Conservation (phyloP, 2,888 invertebrate species). For the Euplagia quadripunctaria region DNA sequence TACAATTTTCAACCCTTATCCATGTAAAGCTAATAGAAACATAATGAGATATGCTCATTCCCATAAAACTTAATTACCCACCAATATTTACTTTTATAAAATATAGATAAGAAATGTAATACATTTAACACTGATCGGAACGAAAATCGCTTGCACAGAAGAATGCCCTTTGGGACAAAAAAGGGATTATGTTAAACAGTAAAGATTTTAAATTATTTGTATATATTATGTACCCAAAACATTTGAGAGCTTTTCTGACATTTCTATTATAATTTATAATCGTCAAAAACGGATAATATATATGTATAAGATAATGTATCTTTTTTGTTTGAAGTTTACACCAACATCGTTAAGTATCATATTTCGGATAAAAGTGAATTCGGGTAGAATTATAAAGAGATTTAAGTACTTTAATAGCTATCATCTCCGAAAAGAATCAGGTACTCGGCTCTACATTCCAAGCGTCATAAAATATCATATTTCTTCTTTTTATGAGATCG, state of each 20-base stretch:
- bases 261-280: slow-evolving; percentile 8
- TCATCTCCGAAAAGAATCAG: slow-evolving; percentile 48
- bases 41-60: too few relatives aligned
- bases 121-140: too few relatives aligned
- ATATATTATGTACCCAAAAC: not conserved
- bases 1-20: too few relatives aligned
- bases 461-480: slow-evolving; percentile 57
- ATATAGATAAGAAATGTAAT: too few relatives aligned
- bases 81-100: too few relatives aligned
- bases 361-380: slow-evolving; percentile 39
- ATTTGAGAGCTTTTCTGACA: slow-evolving; percentile 1
- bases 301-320: slow-evolving; percentile 4
- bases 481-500: slow-evolving; percentile 50
- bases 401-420: slow-evolving; percentile 49
- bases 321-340: slow-evolving; percentile 12
- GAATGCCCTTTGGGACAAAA: too few relatives aligned
- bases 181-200: not conserved
- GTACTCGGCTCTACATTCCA: slow-evolving; percentile 47
- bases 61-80: too few relatives aligned
- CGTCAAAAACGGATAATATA: not conserved
- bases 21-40: too few relatives aligned
- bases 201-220: not conserved
- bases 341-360: slow-evolving; percentile 38
- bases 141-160: too few relatives aligned
- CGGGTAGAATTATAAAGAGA: slow-evolving; percentile 40